A percentile compares a stretch with the other conserved stretches of the same genome.
phyloP scores from a whole-genome alignment of 2,888 invertebrate species.

The Blera fallax region DNA sequence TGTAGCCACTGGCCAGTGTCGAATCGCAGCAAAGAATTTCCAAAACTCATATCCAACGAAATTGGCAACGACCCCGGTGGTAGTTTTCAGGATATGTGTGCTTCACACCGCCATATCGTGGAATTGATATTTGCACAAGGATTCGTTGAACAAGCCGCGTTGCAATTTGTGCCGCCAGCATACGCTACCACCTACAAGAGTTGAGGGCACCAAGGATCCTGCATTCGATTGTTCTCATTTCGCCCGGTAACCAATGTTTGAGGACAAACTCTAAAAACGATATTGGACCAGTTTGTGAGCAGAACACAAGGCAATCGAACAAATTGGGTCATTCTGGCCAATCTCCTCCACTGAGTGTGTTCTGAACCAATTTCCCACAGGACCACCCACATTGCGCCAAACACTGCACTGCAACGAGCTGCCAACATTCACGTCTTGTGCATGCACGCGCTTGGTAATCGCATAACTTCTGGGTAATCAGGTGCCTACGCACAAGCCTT shows the following conservation, averaged over 20 bases:
- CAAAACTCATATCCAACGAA: conserved; percentile 37
- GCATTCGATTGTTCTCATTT: conserved; percentile 6
- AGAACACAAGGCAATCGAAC: conserved; percentile 17
- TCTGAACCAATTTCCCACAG: background rate
- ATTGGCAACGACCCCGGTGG: background rate
- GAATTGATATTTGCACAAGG: conserved; percentile 44
- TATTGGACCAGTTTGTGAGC: conserved; percentile 28
- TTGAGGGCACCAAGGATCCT: background rate
- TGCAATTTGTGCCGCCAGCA: background rate
- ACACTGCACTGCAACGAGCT: background rate
- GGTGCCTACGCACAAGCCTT: conserved; percentile 76
- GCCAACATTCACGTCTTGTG: conserved; percentile 29
- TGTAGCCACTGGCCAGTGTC: conserved; percentile 21
- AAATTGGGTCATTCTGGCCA: conserved; percentile 51
- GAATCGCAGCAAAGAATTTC: conserved; percentile 38
- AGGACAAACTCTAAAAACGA: conserved; percentile 33
- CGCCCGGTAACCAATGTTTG: background rate
- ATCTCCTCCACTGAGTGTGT: background rate
- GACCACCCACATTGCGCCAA: background rate
- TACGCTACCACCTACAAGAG: background rate
- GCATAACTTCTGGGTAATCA: conserved; percentile 78
- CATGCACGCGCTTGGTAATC: conserved; percentile 72
- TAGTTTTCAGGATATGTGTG: background rate
- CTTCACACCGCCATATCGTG: conserved; percentile 6
- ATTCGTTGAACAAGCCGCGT: conserved; percentile 3